A percentile compares a stretch with the other conserved stretches of the same genome.
phyloP scores from a whole-genome alignment of 2,888 invertebrate species.

The Melipona bicolor region DNA sequence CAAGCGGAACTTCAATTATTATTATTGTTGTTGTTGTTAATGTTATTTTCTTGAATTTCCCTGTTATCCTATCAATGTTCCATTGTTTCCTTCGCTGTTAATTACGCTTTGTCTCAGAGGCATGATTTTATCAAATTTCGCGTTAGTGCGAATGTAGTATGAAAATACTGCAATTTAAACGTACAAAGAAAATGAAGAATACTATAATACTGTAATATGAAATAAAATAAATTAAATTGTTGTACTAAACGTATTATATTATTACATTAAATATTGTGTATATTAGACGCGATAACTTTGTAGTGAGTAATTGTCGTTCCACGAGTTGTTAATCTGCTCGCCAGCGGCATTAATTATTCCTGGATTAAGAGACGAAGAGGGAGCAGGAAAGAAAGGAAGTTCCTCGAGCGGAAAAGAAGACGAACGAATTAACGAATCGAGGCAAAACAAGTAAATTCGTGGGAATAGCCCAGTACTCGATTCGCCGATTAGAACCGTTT shows the following conservation, averaged over 20 bases:
- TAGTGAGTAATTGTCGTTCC: not conserved
- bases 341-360: not conserved
- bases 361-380: not conserved
- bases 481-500: not conserved
- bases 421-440: not conserved
- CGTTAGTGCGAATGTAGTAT: too few relatives aligned
- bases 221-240: too few relatives aligned
- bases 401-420: not conserved
- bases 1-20: not conserved
- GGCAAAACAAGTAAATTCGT: not conserved
- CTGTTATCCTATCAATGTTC: too few relatives aligned
- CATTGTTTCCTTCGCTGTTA: too few relatives aligned
- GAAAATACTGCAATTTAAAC: too few relatives aligned
- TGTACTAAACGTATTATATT: too few relatives aligned
- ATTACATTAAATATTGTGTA: not conserved
- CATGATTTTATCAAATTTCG: too few relatives aligned
- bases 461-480: too few relatives aligned
- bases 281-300: not conserved
- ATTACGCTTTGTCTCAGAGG: too few relatives aligned
- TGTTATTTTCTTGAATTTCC: accelerated
- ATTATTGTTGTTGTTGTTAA: not conserved
- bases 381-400: not conserved
- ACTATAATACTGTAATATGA: too few relatives aligned
- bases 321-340: not conserved
- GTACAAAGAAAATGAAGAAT: too few relatives aligned